Evolutionary conservation across 2,888 invertebrate genomes (phyloP).

Genomic region (Melinopterus prodromus): DNA sequence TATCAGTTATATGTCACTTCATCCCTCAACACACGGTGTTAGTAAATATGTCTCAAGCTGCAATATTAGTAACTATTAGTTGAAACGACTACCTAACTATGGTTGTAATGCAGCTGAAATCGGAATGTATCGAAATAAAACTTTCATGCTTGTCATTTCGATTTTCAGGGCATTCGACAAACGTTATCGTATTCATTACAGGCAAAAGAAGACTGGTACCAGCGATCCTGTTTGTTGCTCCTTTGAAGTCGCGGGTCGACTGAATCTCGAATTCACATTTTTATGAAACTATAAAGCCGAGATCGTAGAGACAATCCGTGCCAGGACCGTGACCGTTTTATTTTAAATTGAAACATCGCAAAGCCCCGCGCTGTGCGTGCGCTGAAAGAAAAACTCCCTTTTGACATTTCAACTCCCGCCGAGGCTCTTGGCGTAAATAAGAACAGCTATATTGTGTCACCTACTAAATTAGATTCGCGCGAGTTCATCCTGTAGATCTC

Average conservation of each 20-base stretch:
- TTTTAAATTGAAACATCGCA: background rate
- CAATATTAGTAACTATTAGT: too few relatives aligned
- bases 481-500: background rate
- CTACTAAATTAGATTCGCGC: background rate
- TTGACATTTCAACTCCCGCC: background rate
- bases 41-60: too few relatives aligned
- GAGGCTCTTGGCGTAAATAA: background rate
- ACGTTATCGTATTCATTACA: too few relatives aligned
- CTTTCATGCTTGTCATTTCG: too few relatives aligned
- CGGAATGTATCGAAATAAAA: too few relatives aligned
- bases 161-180: too few relatives aligned
- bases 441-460: background rate
- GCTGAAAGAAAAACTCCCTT: background rate
- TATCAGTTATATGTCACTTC: too few relatives aligned
- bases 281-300: background rate
- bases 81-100: too few relatives aligned
- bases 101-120: too few relatives aligned
- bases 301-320: background rate
- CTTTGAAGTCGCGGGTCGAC: background rate
- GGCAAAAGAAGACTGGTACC: too few relatives aligned
- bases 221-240: background rate
- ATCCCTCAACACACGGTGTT: too few relatives aligned
- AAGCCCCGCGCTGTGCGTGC: background rate
- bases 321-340: background rate
- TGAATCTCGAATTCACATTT: background rate